phyloP scores from a whole-genome alignment of 2,888 invertebrate species.

The Nematopogon swammerdamellus region DNA sequence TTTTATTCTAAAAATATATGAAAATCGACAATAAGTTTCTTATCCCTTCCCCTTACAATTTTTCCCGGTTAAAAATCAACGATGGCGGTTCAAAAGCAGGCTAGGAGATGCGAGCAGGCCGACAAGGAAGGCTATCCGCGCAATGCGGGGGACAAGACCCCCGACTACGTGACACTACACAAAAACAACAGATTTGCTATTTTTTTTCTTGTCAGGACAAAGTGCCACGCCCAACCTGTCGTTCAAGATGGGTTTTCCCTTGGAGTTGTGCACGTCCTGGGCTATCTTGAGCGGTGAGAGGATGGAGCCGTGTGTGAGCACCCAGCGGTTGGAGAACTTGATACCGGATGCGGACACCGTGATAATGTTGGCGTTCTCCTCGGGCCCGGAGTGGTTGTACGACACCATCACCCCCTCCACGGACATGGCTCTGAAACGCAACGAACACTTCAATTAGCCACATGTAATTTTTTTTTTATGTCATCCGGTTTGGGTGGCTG shows the following conservation, averaged over 20 bases:
- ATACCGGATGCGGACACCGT: slow-evolving; percentile 52
- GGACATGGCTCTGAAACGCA: slow-evolving; percentile 26
- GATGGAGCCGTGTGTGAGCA: slow-evolving; percentile 51
- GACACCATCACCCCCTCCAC: slow-evolving; percentile 50
- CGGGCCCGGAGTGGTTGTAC: slow-evolving; percentile 36
- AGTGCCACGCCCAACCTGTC: slow-evolving; percentile 33
- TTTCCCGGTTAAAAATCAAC: too few species aligned
- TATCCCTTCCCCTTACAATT: too few species aligned
- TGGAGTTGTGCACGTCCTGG: slow-evolving; percentile 26
- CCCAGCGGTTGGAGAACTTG: slow-evolving; percentile 48
- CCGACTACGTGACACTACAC: too few species aligned
- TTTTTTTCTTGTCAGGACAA: too few species aligned
- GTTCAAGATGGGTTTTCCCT: slow-evolving; percentile 35
- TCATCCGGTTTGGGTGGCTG: too few species aligned
- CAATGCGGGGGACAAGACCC: too few species aligned
- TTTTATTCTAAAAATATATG: too few species aligned
- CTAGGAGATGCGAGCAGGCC: too few species aligned
- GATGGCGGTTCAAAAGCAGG: too few species aligned
- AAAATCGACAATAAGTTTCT: too few species aligned
- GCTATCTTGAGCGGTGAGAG: slow-evolving; percentile 43
- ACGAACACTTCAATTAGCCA: neutral
- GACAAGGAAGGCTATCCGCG: too few species aligned
- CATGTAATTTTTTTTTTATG: neutral
- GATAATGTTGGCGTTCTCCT: slow-evolving; percentile 39
- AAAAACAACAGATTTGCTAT: too few species aligned